Evolutionary conservation across 30 jellyfish, hydroid and myxozoan species (phyloP), one percentile per base, ranked within the genome.

Genomic region (Cassiopea xamachana): DNA sequence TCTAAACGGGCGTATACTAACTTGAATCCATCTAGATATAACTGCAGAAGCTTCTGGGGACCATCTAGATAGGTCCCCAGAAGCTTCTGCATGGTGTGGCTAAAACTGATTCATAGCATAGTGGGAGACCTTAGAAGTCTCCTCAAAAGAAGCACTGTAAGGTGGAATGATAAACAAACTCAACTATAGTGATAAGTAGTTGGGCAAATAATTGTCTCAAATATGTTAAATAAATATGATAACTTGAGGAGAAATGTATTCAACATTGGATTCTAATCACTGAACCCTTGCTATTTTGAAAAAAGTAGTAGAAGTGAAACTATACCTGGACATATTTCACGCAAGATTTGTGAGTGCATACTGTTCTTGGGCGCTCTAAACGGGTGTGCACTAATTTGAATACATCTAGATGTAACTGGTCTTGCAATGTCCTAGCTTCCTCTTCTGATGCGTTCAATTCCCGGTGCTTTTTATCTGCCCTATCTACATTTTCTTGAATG

Each of bases 401-500:
- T 3, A 0, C 12, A 3, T 55, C 12, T 10, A 55, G 10, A 10
- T 55, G 0, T 10, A 55, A 10, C 64, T 55, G 64, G 12, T 55
- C 64, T 10, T 55, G 7, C 64, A 55, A 10, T 3, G 7, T 55
- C 12, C 12, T 55, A 3, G 64, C 64, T 55, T 0, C 0, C 10
- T 6, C 12, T 10, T 55, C 10, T 55, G 64, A 55, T 55, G 64
- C 64, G 7, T 55, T 55, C 64, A 55, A 55, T 55, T 55, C 10
- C 64, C 0, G 0, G 12, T 6, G 0, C 7, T 55, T 6, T 3
- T 0, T 0, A 10, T 10, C 0, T 10, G 12, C 7, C 0, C 0
- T 0, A 6, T 55, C 64, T 3, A 6, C 64, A 55, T 55, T 55
- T 55, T 0, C 12, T 10, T 55, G 64, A 3, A 55, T 55, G 12